Evolutionary conservation across 2,113 vertebrate genomes (phyloP).

Genomic region (Crotalus viridis): DNA sequence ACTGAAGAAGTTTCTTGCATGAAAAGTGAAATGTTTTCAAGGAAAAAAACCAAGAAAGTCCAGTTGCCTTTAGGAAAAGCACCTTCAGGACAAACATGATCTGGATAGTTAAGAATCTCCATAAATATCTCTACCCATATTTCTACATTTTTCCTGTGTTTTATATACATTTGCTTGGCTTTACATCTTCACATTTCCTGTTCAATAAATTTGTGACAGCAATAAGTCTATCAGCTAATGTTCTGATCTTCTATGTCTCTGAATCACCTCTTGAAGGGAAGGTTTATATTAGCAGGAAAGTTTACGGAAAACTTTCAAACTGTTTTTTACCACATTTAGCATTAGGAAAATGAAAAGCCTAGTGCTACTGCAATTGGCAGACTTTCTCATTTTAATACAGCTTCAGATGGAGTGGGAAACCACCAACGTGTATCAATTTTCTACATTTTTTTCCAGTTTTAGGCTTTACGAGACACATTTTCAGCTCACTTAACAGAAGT

Average conservation of each 20-base stretch:
- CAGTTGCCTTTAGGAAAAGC: no score
- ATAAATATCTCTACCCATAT: neutral
- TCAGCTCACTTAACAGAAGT: conserved; percentile 47
- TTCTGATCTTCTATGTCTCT: neutral
- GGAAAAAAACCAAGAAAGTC: no score
- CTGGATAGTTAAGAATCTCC: no score
- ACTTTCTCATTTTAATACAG: neutral
- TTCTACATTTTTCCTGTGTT: neutral
- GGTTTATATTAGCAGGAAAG: neutral
- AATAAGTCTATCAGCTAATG: neutral
- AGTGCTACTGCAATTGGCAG: neutral
- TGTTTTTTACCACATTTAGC: neutral
- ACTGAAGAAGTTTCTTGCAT: no score
- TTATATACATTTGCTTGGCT: neutral
- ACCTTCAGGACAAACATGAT: no score
- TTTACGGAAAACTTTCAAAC: neutral
- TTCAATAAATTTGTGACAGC: neutral
- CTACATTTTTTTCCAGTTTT: neutral
- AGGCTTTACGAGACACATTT: conserved; percentile 51
- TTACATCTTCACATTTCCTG: neutral
- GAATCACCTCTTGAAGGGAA: neutral
- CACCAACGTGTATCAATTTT: neutral
- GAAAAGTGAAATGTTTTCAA: no score
- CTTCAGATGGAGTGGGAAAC: neutral
- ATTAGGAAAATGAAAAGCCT: neutral